phyloP scores from a whole-genome alignment of 37 sponge, comb jelly and placozoan genomes.

The Chondrilla cf. caribensis region DNA sequence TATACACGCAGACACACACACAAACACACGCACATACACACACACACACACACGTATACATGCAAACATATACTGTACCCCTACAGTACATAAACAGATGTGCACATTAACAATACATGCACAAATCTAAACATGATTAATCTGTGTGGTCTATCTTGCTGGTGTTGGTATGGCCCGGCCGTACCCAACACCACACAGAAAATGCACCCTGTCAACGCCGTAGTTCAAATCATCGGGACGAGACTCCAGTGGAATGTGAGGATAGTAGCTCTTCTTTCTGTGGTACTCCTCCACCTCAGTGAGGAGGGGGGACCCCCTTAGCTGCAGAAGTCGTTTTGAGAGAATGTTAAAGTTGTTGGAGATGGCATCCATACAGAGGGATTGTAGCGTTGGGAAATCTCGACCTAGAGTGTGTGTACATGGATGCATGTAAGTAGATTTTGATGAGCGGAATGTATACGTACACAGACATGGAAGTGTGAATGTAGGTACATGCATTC shows the following conservation, averaged over 20 bases:
- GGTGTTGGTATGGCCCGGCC: neutral
- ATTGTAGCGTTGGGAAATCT: neutral
- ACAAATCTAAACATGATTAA: too few relatives aligned
- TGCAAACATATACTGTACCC: too few relatives aligned
- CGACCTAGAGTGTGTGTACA: neutral
- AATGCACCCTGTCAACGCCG: neutral
- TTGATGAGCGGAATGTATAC: neutral
- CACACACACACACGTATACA: too few relatives aligned
- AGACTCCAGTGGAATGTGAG: neutral
- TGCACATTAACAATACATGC: too few relatives aligned
- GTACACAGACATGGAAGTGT: neutral
- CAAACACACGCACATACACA: too few relatives aligned
- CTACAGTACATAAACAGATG: too few relatives aligned
- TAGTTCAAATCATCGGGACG: neutral
- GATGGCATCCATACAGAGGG: neutral
- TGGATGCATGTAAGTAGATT: neutral
- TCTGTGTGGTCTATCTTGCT: neutral
- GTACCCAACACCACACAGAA: constrained; percentile 15
- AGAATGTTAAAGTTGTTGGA: neutral
- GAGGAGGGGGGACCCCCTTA: neutral
- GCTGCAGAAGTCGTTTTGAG: neutral
- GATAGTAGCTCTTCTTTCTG: constrained; percentile 4
- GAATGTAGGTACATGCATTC: neutral
- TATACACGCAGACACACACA: too few relatives aligned
- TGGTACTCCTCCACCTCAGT: neutral